Evolutionary conservation across 2,797 vertebrate species (phyloP), one percentile per base, ranked within the genome.

Genomic region (Hoplostethus atlanticus): DNA sequence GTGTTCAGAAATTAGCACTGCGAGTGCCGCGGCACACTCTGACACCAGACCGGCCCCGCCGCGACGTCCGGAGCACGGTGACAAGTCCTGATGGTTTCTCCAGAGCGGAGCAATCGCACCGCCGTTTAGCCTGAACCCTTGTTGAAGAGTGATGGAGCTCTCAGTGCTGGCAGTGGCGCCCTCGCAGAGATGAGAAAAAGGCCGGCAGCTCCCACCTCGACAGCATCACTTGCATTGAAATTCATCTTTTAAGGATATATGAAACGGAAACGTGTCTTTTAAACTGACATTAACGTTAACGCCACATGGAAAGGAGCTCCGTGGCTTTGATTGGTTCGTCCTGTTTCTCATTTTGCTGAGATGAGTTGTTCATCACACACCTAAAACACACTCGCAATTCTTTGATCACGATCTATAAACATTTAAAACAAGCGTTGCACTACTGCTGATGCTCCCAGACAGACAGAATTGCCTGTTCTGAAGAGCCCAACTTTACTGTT

Each of bases 1-100:
- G 80, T 76, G 80, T 76, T 89, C 72, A 62, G 73, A 81, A 87
- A 86, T 81, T 83, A 80, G 73, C 66, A 71, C 64, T 13, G 73
- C 44, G 16, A 70, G 69, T 53, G 80, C 69, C 11, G 64, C 64
- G 34, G 70, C 73, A 77, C 72, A 72, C 71, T 67, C 58, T 73
- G 75, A 80, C 83, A 79, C 62, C 34, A 21, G 68, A 68, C 54
- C 2, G 13, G 48, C 74, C 15, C 30, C 59, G 17, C 48, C 73
- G 55, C 57, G 36, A 34, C 53, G 6, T 79, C 76, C 72, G 76
- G 57, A 68, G 79, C 64, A 56, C 78, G 81, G 85, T 86, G 68
- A 65, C 60, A 62, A 59, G 64, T 80, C 77, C 72, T 82, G 71
- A 80, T 79, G 83, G 73, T 85, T 79, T 66, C 44, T 71, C 68